phyloP scores from a whole-genome alignment of 2,113 vertebrate species.

The Physeter macrocephalus region DNA sequence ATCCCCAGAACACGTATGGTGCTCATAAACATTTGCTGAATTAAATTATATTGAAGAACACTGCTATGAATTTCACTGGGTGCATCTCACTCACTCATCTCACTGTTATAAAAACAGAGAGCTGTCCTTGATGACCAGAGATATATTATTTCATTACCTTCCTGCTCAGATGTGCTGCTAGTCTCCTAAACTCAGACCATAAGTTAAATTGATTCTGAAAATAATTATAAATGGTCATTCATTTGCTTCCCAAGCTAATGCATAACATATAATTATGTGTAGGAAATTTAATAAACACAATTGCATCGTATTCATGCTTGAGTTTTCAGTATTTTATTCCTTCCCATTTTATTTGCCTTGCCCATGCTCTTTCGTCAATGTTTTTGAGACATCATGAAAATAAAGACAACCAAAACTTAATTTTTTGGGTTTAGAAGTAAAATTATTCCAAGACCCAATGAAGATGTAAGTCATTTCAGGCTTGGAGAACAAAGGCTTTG shows the following conservation, averaged over 20 bases:
- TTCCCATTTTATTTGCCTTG: background rate
- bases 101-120: background rate
- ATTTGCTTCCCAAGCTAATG: background rate
- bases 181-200: background rate
- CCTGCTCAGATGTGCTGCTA: background rate
- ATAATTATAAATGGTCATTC: background rate
- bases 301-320: background rate
- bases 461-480: background rate
- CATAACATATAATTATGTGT: background rate
- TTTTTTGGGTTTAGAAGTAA: background rate
- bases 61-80: background rate
- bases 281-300: constrained; percentile 20
- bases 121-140: background rate
- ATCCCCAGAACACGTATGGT: background rate
- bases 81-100: background rate
- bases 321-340: background rate
- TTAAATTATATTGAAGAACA: background rate
- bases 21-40: background rate
- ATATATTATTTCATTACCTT: background rate
- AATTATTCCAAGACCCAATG: background rate
- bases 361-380: background rate
- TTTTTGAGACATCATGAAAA: background rate
- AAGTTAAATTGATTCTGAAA: background rate
- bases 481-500: background rate
- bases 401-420: background rate